phyloP scores from a whole-genome alignment of 2,797 vertebrate genomes.

The Mormyrops attenuatus region DNA sequence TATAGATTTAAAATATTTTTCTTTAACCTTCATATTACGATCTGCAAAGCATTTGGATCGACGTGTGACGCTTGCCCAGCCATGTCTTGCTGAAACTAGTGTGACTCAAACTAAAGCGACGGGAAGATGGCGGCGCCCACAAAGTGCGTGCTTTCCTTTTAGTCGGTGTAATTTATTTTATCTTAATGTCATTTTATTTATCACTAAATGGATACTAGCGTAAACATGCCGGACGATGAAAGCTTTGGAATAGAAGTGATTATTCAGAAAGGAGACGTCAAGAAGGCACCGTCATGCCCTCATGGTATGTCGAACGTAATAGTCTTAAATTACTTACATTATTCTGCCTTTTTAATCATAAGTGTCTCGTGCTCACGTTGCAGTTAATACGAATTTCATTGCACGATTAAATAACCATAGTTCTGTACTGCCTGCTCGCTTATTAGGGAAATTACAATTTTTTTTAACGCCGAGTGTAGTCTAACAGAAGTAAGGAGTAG shows the following conservation, averaged over 20 bases:
- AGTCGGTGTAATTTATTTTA: neutral
- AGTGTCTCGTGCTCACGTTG: neutral
- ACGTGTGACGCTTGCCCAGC: neutral
- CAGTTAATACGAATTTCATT: neutral
- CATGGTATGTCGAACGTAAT: conserved; percentile 50
- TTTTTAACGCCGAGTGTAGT: neutral
- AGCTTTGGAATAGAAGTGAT: conserved; percentile 54
- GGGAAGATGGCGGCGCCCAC: neutral
- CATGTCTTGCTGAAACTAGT: neutral
- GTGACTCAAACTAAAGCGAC: neutral
- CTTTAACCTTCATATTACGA: neutral
- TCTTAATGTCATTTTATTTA: neutral
- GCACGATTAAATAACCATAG: neutral
- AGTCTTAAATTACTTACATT: neutral
- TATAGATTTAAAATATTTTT: neutral
- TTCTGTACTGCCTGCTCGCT: neutral
- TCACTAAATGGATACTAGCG: conserved; percentile 19
- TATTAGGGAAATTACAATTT: neutral
- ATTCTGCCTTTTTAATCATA: neutral
- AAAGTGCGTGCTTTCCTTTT: neutral
- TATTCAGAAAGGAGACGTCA: conserved; percentile 33
- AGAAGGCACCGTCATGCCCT: conserved; percentile 51
- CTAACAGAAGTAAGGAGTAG: neutral
- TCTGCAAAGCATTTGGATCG: neutral
- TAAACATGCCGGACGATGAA: conserved; percentile 26